Evolutionary conservation across 2,888 invertebrate genomes (phyloP), one percentile per base, ranked within the genome.

Genomic region (Drosophila nr. perissopoda): DNA sequence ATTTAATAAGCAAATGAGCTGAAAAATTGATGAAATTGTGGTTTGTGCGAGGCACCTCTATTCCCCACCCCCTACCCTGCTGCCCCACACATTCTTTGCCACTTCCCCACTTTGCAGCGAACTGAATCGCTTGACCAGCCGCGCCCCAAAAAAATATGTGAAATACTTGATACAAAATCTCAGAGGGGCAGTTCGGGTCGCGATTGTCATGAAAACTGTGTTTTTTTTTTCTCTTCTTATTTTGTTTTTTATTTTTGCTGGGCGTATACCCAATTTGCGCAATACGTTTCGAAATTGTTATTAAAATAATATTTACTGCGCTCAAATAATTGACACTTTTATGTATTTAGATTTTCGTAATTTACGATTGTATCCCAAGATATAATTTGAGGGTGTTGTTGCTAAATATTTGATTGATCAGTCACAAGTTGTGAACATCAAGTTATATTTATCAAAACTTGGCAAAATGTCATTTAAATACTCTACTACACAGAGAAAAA

Each of bases 1-100:
- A 83, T 87, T 90, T 91, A 91, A 89, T 90, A 90, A 91, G 86
- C 90, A 91, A 90, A 91, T 90, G 84, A 91, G 88, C 88, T 91
- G 79, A 76, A 66, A 90, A 86, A 86, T 84, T 91, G 71, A 85
- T 90, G 74, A 80, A 87, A 90, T 82, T 85, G 78, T 78, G 87
- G 69, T 61, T 61, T 70, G 16, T 45, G 45, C 45, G 70, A 66
- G 52, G 48, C 48, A 61, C 52, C 40, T 16, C 27, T 7, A 64
- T 36, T 40, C 64, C 60, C 13, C 36, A 45, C 52, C 21, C 33
- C 51, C 52, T 38, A 11, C 18, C 29, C 4, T 1, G 33, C 33
- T 5, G 4, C 45, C 10, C 2, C 45, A 8, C 31, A 33, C 33
- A 33, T 33, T 16, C 25, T 36, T 11, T 8, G 13, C 34, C 36